Evolutionary conservation across 2,113 vertebrate species (phyloP).

Genomic region (Puffinus mauretanicus): DNA sequence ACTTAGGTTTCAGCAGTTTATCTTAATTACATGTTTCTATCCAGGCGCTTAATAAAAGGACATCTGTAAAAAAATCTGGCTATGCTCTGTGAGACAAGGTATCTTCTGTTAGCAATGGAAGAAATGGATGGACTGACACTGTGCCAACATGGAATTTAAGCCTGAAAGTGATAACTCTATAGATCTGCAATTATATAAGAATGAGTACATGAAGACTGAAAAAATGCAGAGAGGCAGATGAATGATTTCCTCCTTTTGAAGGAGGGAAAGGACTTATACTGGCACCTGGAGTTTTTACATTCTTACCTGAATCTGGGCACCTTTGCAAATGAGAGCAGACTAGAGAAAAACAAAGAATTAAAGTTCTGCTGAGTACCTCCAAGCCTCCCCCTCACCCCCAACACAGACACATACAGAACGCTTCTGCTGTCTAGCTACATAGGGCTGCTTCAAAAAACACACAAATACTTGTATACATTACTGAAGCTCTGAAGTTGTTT

Average conservation of each 20-base stretch:
- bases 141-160: neutral
- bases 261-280: neutral
- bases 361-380: neutral
- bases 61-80: neutral
- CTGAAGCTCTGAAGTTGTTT: neutral
- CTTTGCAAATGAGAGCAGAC: neutral
- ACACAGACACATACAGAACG: neutral
- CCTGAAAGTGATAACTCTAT: neutral
- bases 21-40: neutral
- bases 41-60: neutral
- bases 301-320: neutral
- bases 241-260: neutral
- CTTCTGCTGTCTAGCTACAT: neutral
- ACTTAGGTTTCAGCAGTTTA: neutral
- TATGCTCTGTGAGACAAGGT: neutral
- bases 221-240: neutral
- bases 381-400: neutral
- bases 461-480: neutral
- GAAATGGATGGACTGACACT: neutral
- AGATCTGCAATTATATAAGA: neutral
- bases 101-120: neutral
- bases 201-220: neutral
- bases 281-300: neutral
- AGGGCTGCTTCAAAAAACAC: neutral
- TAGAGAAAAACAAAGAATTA: neutral